Conservation (phyloP, 2,797 vertebrate species). For the Parambassis ranga region DNA sequence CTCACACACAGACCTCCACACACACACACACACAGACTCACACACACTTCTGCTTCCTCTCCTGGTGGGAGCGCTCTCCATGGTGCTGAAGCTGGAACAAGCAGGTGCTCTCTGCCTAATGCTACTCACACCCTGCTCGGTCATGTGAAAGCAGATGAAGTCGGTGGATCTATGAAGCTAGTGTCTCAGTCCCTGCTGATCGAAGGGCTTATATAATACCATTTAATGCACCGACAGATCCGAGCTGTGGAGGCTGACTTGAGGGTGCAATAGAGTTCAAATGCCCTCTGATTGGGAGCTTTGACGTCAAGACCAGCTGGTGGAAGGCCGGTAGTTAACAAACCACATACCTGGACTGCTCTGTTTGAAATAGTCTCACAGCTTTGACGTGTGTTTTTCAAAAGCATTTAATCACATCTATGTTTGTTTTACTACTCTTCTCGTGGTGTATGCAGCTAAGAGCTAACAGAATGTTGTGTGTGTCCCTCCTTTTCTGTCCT, state of each 20-base stretch:
- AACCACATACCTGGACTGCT: not conserved
- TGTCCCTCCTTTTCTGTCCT: constrained; percentile 37
- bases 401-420: too few species aligned
- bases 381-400: too few species aligned
- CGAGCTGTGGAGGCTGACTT: constrained; percentile 18
- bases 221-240: constrained; percentile 11
- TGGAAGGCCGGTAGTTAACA: not conserved
- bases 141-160: not conserved
- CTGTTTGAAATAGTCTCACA: not conserved
- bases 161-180: not conserved
- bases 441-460: not conserved
- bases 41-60: not conserved
- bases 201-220: constrained; percentile 38
- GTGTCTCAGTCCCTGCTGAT: not conserved
- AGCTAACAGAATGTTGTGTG: constrained; percentile 1
- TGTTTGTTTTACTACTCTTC: constrained; percentile 3
- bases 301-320: not conserved
- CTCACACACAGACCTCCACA: not conserved
- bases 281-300: constrained; percentile 14
- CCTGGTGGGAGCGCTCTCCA: constrained; percentile 59
- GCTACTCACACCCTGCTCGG: not conserved
- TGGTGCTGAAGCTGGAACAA: constrained; percentile 69
- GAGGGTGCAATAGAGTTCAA: constrained; percentile 19
- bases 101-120: constrained; percentile 55
- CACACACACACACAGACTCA: not conserved